Base-by-base conservation (phyloP, 2,888 invertebrate species). In the Sympetrum striolatum region DNA sequence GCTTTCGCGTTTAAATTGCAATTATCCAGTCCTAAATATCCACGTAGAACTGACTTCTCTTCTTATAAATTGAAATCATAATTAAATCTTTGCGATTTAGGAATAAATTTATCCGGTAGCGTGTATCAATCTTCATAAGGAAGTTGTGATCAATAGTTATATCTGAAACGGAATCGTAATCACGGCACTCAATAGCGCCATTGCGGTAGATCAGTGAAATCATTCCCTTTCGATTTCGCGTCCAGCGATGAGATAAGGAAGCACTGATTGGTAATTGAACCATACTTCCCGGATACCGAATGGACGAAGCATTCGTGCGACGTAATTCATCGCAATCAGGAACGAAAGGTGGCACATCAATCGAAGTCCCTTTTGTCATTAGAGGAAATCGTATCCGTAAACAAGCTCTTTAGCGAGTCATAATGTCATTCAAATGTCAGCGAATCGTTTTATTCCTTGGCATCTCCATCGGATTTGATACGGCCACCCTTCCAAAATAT, bases 371-470 rank as follows among this genome's bases (percentile, higher is more conserved):
- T 25, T 31, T 31, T 12, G 31, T 12, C 73, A 73, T 73, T 31
- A 31, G 0, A 35, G 10, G 82, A 58, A 82, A 53, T 12, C 35
- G 53, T 53, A 58, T 82, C 82, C 82, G 82, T 8, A 25, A 82
- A 82, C 82, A 82, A 82, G 25, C 82, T 31, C 4, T 31, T 58
- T 53, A 82, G 35, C 82, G 15, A 44, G 25, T 25, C 81, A 82
- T 58, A 58, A 31, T 82, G 22, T 81, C 81, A 81, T 58, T 82
- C 82, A 82, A 58, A 82, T 58, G 82, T 82, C 82, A 82, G 58
- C 82, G 58, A 14, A 31, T 35, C 82, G 58, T 53, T 82, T 31
- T 58, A 25, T 31, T 82, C 58, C 31, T 25, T 48, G 6, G 48
- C 1, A 0, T 22, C 48, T 48, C n/a, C 25, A 81, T 48, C 81